Evolutionary conservation across 1,140 invertebrate species (phyloP), one percentile per base, ranked within the genome.

Genomic region (Coenobita brevimanus): DNA sequence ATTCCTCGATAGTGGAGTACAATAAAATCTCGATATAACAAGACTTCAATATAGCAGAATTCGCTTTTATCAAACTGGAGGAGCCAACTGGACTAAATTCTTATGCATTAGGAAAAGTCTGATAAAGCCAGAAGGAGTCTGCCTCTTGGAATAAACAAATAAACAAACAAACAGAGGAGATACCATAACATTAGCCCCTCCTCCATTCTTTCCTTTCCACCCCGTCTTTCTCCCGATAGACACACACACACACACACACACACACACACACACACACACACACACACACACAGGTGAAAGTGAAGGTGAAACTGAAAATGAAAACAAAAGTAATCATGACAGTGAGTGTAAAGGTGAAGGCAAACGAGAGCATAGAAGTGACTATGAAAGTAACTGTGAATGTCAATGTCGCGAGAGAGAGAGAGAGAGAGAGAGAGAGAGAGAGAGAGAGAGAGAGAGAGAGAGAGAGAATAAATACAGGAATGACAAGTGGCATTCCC

Each of bases 261-360:
- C 69, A 73, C 27, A 69, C 36, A 33, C 27, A 73, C 27, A 3
- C 15, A 73, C 69, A 73, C 69, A 73, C 27, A 73, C 69, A 30
- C 69, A 73, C 27, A 73, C 69, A 73, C 69, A 73, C 36, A 73
- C 27, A 73, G 3, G 27, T 30, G 27, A 10, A 69, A 10, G 27
- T 30, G 27, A 17, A 69, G 10, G 8, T 57, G n/a, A 13, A 57
- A 13, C 10, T 21, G 33, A 13, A 57, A 10, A 69, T 13, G 27
- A 15, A 69, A 10, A 69, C 27, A 69, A 24, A 67, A 8, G 10
- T 67, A 15, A 1, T 10, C 62, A n/a, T n/a, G 15, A 33, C 71
- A 38, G n/a, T 36, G 10, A 57, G 54, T 13, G n/a, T 10, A 13
- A 13, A 57, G 54, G 8, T 62, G 27, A 1, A 62, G 3, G 27